Evolutionary conservation across 2,797 vertebrate species (phyloP).

Genomic region (Notolepis coatsorum): DNA sequence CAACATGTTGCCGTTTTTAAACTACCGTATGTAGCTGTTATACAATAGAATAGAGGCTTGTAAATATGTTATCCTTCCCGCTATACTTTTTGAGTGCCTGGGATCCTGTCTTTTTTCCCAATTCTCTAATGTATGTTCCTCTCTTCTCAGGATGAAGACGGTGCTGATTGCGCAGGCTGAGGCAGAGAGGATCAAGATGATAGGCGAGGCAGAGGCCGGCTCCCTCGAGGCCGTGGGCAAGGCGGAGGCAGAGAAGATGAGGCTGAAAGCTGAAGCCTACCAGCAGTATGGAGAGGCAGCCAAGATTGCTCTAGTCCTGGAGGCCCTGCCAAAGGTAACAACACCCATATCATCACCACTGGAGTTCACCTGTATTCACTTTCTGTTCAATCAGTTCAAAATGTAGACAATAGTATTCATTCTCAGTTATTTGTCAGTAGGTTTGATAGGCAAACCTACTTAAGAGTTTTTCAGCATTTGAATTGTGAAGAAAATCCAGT

Average conservation of each 20-base stretch:
- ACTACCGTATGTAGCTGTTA: too few species aligned
- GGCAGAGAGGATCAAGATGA: constrained; percentile 87
- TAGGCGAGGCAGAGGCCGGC: constrained; percentile 86
- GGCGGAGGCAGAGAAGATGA: constrained; percentile 88
- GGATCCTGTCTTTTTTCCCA: not conserved
- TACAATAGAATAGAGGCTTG: too few species aligned
- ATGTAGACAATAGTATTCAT: too few species aligned
- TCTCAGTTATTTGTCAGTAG: too few species aligned
- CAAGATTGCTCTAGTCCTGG: constrained; percentile 85
- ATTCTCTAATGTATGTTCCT: not conserved
- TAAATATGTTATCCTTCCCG: not conserved
- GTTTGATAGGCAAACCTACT: too few species aligned
- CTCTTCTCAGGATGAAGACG: constrained; percentile 79
- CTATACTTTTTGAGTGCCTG: too few species aligned
- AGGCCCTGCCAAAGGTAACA: constrained; percentile 87
- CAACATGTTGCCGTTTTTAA: too few species aligned
- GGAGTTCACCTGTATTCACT: too few species aligned
- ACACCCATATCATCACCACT: not conserved
- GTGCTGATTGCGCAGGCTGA: constrained; percentile 87
- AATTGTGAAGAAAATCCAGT: too few species aligned
- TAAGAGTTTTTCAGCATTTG: too few species aligned
- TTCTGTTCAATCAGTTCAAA: too few species aligned
- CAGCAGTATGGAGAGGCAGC: constrained; percentile 87
- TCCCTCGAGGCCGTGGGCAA: constrained; percentile 85
- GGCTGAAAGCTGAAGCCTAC: constrained; percentile 87